Evolutionary conservation across 2,888 invertebrate genomes (phyloP).

Genomic region (Trichogramma evanescens): DNA sequence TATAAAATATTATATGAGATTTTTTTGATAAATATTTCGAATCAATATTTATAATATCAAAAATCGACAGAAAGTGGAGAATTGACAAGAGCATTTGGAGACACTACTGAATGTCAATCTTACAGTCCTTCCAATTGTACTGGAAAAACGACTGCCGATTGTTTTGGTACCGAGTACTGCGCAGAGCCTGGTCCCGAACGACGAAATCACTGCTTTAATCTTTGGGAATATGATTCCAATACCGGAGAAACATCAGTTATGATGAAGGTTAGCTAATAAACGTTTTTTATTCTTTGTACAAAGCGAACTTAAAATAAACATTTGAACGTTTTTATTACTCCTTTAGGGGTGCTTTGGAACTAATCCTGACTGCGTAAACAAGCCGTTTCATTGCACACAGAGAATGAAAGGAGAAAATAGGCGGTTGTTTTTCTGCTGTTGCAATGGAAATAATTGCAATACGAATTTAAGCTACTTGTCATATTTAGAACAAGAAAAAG

Average conservation of each 20-base stretch:
- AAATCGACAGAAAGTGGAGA: too few species aligned
- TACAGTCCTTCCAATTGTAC: constrained; percentile 56
- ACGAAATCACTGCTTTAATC: constrained; percentile 72
- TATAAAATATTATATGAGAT: too few species aligned
- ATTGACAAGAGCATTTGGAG: too few species aligned
- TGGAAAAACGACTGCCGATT: constrained; percentile 46
- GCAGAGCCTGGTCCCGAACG: constrained; percentile 61
- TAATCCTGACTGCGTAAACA: constrained; percentile 65
- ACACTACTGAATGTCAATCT: constrained; percentile 57
- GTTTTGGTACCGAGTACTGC: constrained; percentile 58
- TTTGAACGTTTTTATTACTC: not conserved
- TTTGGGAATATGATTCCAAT: constrained; percentile 65
- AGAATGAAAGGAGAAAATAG: constrained; percentile 57
- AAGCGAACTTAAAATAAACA: not conserved
- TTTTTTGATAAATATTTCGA: too few species aligned
- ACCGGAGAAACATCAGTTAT: constrained; percentile 53
- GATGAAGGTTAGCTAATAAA: constrained; percentile 43
- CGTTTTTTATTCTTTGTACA: constrained; percentile 21
- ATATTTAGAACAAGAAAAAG: not conserved
- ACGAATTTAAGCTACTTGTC: constrained; percentile 61
- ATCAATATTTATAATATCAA: too few species aligned
- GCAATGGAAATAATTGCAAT: constrained; percentile 78
- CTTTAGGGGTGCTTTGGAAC: constrained; percentile 81
- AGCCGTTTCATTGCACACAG: constrained; percentile 64
- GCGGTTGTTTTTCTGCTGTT: constrained; percentile 79